A percentile compares a stretch with the other conserved stretches of the same genome.
These are phyloP conservation scores for Semnornis frantzii DNA, from an alignment of 2,113 vertebrate species.

Conservation along the genomic window DNA sequence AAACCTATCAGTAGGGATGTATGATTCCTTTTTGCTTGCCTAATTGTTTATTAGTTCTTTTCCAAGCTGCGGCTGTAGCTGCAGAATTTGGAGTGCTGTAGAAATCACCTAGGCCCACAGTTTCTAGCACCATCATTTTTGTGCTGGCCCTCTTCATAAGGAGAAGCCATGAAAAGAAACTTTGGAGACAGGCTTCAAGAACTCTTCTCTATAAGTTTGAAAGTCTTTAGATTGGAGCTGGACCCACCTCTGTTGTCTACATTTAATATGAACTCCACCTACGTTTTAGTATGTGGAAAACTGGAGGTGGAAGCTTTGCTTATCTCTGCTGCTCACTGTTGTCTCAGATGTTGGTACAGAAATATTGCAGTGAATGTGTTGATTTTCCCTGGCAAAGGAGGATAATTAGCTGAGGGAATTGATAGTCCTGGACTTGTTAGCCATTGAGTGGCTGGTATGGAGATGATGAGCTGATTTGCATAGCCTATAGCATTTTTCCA, in stretches of 20 bases:
- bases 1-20: not conserved
- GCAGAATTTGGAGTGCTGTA: not conserved
- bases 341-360: not conserved
- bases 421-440: not conserved
- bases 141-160: not conserved
- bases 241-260: not conserved
- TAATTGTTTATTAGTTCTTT: not conserved
- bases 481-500: not conserved
- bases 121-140: not conserved
- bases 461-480: not conserved
- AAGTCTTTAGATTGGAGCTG: not conserved
- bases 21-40: not conserved
- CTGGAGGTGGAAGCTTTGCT: not conserved
- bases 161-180: not conserved
- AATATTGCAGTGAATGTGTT: not conserved
- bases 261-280: not conserved
- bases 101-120: not conserved
- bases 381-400: not conserved
- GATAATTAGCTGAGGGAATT: not conserved
- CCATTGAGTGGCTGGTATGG: not conserved
- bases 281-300: not conserved
- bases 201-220: not conserved
- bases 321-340: not conserved
- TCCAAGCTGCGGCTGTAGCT: not conserved
- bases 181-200: not conserved